phyloP scores from a whole-genome alignment of 2,113 vertebrate species.

The Heptranchias perlo region DNA sequence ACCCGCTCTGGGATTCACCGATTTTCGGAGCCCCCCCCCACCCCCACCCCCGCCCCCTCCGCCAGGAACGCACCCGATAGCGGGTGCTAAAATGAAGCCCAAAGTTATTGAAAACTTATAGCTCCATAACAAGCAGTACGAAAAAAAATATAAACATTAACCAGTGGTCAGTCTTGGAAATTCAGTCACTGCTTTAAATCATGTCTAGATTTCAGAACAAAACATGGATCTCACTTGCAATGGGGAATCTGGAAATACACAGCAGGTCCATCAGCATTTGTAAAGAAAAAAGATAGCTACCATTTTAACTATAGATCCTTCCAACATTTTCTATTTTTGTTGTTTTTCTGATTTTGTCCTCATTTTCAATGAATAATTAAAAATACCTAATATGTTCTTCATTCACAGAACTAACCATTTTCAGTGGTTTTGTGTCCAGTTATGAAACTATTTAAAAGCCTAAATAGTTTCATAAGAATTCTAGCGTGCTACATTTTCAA shows the following conservation, averaged over 20 bases:
- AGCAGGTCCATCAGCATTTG: too few species aligned
- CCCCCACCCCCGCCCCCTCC: too few species aligned
- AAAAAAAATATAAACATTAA: background rate
- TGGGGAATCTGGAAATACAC: too few species aligned
- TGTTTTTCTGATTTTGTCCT: too few species aligned
- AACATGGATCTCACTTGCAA: background rate
- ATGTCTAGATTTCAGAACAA: background rate
- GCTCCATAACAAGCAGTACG: background rate
- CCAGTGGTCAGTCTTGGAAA: background rate
- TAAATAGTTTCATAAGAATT: too few species aligned
- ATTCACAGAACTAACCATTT: background rate
- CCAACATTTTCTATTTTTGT: background rate
- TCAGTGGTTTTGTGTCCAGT: background rate
- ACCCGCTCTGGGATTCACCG: too few species aligned
- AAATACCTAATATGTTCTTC: background rate
- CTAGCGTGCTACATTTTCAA: background rate
- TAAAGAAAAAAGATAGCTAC: too few species aligned
- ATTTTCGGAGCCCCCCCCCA: too few species aligned
- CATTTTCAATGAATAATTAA: background rate
- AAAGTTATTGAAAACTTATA: background rate
- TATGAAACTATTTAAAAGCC: background rate
- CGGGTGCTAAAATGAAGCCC: too few species aligned
- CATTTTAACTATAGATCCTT: background rate
- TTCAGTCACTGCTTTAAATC: background rate
- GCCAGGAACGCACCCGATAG: too few species aligned